Percentiles rank a stretch among this genome's conserved stretches.
Evolutionary conservation across 2,113 vertebrate genomes (phyloP).

Genomic region (Gallinago undulata): DNA sequence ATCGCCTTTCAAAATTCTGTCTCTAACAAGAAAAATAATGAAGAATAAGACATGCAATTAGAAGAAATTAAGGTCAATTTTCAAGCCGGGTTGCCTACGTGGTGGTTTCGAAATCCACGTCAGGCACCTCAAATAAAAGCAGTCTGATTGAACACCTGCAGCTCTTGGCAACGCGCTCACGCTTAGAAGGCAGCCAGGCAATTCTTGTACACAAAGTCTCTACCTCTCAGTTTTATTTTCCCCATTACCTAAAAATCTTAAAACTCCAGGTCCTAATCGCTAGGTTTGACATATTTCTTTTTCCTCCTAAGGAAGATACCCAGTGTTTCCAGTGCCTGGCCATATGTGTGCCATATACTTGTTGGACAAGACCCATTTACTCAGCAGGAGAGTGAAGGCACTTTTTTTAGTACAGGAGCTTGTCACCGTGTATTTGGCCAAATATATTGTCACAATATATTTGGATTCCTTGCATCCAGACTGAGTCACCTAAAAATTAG

Average conservation of each 20-base stretch:
- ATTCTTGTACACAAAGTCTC: constrained; percentile 34
- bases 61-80: constrained; percentile 69
- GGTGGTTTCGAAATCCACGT: neutral
- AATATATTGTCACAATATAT: neutral
- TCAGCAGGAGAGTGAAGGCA: neutral
- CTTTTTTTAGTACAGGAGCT: neutral
- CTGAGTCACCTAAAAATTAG: neutral
- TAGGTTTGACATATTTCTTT: neutral
- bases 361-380: constrained; percentile 2
- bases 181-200: constrained; percentile 10
- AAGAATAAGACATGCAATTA: constrained; percentile 56
- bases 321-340: neutral
- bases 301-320: neutral
- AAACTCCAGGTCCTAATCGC: constrained; percentile 14
- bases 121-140: constrained; percentile 65
- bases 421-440: neutral
- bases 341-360: neutral
- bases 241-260: neutral
- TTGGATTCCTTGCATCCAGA: neutral
- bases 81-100: constrained; percentile 46
- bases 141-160: constrained; percentile 65
- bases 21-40: constrained; percentile 63
- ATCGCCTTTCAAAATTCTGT: constrained; percentile 62
- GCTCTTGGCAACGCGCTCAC: constrained; percentile 26
- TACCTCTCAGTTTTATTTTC: neutral